Evolutionary conservation across 2,113 vertebrate species (phyloP).

Genomic region (Embiotoca jacksoni): DNA sequence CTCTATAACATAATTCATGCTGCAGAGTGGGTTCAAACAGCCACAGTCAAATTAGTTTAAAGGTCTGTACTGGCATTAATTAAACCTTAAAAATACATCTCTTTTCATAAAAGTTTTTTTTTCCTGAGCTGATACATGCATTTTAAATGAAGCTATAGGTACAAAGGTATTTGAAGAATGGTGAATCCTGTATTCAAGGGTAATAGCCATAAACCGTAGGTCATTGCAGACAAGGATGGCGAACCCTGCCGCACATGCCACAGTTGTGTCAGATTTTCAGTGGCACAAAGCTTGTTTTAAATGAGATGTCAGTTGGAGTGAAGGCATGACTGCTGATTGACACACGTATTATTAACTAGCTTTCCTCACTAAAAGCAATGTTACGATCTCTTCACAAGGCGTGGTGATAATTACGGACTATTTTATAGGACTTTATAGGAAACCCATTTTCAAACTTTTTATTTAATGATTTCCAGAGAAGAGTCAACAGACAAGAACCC

Average conservation of each 20-base stretch:
- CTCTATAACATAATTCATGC: no score
- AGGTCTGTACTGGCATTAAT: no score
- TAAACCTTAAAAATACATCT: no score
- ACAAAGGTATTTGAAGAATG: not conserved
- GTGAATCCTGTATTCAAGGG: not conserved
- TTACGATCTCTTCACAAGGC: slow-evolving; percentile 10
- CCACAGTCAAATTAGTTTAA: no score
- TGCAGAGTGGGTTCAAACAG: no score
- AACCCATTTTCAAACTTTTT: not conserved
- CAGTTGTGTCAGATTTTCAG: slow-evolving; percentile 1
- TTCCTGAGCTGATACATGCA: no score
- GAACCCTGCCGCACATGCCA: slow-evolving; percentile 1
- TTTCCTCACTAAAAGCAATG: not conserved
- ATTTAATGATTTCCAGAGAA: not conserved
- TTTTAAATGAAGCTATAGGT: not conserved
- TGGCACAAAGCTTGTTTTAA: not conserved
- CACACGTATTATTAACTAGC: slow-evolving; percentile 13
- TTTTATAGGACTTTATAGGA: not conserved
- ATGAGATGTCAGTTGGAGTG: slow-evolving; percentile 1
- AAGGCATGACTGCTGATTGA: not conserved
- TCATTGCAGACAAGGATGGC: slow-evolving; percentile 11
- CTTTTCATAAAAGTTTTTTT: no score
- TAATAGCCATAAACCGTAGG: not conserved
- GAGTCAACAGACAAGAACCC: not conserved
- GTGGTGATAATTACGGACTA: not conserved